phyloP scores from a whole-genome alignment of 2,888 invertebrate genomes.

The Drosophila mimetica region DNA sequence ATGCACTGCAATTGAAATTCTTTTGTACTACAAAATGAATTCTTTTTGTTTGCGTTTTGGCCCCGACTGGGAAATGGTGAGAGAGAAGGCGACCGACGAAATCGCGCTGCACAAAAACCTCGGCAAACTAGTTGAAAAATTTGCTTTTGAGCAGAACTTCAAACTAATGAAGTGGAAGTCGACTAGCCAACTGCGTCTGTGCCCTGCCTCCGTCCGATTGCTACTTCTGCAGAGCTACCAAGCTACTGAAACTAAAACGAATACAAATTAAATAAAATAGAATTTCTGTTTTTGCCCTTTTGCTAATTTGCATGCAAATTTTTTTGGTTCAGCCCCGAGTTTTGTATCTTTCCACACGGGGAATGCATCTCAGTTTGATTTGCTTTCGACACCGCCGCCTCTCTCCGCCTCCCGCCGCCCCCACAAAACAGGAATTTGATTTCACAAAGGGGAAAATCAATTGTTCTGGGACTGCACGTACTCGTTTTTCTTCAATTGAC shows the following conservation, averaged over 20 bases:
- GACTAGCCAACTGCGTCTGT: conserved; percentile 43
- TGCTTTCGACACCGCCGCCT: conserved; percentile 7
- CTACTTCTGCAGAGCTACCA: not conserved
- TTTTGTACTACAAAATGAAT: conserved; percentile 69
- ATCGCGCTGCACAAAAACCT: conserved; percentile 32
- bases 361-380: conserved; percentile 25
- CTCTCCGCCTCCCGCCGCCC: not conserved
- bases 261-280: conserved; percentile 47
- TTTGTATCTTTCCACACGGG: conserved; percentile 25
- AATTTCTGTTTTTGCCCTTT: conserved; percentile 29
- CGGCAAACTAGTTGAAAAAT: conserved; percentile 58
- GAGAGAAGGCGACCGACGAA: conserved; percentile 14
- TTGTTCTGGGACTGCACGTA: conserved; percentile 38
- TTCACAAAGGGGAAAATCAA: conserved; percentile 27
- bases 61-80: conserved; percentile 24
- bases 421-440: conserved; percentile 26
- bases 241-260: conserved; percentile 33
- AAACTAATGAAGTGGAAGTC: conserved; percentile 67
- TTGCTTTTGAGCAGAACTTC: conserved; percentile 58
- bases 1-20: conserved; percentile 74
- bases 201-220: conserved; percentile 9
- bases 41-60: conserved; percentile 67
- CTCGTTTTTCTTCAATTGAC: conserved; percentile 30
- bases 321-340: conserved; percentile 16
- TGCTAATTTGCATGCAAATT: conserved; percentile 45